Base-by-base conservation (phyloP, 2,888 invertebrate species). In the Standfussiana lucernea region DNA sequence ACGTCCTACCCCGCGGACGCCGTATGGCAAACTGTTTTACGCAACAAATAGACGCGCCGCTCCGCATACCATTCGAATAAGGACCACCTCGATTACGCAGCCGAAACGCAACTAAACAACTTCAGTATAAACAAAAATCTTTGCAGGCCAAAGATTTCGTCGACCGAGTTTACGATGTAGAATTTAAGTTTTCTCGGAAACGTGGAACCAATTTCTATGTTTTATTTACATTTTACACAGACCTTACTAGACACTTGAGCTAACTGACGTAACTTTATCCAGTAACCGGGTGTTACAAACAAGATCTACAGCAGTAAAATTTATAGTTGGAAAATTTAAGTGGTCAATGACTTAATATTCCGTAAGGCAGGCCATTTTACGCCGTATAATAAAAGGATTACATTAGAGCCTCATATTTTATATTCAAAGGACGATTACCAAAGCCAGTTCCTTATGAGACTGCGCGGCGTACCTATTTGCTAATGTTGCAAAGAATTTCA, bases 71-170 rank as follows among this genome's bases (percentile, higher is more conserved):
- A 94, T 92, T 93, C 93, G 93, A 94, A 93, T 93, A 95, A 95
- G 95, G 95, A 95, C 94, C 95, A 93, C 95, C 94, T 94, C 95
- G 93, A 94, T 94, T 94, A 95, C 95, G 91, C 90, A 92, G 93
- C 91, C 92, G 86, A 93, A 93, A 92, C 91, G 87, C 92, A 91
- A 92, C 93, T 90, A 91, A 93, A 93, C 92, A 93, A 93, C 92
- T 90, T 90, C 86, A 90, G 89, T 79, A 83, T 93, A 94, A 94
- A 94, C 93, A 94, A 94, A 92, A 89, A 92, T 91, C 88, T 93
- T 90, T 84, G 84, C 88, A 88, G 89, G 82, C 90, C 87, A 89
- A 88, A 90, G 88, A 91, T 92, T 91, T 92, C 90, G 85, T 87
- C 86, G 90, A 89, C 90, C 91, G 88, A 90, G 84, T 92, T 92